Evolutionary conservation across 2,888 invertebrate species (phyloP), one percentile per base, ranked within the genome.

Genomic region (Diaphora mendica): DNA sequence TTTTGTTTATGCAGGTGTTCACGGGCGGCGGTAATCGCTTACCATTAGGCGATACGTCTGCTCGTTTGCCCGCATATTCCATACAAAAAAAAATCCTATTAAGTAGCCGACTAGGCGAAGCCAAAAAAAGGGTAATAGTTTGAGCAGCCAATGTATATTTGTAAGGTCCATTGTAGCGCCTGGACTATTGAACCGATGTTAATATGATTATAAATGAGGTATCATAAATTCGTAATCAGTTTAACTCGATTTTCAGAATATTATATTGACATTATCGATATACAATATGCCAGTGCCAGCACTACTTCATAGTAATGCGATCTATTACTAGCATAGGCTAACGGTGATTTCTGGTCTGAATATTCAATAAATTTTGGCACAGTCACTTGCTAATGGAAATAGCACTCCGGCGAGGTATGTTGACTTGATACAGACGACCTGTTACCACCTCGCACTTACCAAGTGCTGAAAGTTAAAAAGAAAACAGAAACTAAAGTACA

Each of bases 311-410:
- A 59, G 70, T 70, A 51, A 33, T 68, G 51, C 30, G 59, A 62
- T 62, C 39, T 69, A 69, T 30, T 64, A 62, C 62, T 44, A 23
- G 70, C 20, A 9, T 11, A 70, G 13, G 30, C 26, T 70, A 39
- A 62, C 59, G 30, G 64, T 64, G 42, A 64, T 70, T 35, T 39
- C 26, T 62, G 9, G 66, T 67, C 62, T 30, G 51, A 33, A 71
- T 30, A 65, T 35, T 20, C 44, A 26, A 51, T 66, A 26, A 51
- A 26, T 71, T 66, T 71, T 71, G 65, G 71, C 65, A 71, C 71
- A 66, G 51, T 23, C 35, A 51, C 65, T 55, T 7, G 65, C 51
- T 55, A n/a, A 65, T 70, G 64, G 35, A 65, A 71, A 66, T 70
- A 71, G 26, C 51, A 64, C 64, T 33, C 2, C 20, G 30, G 44